Conservation (phyloP, 2,113 vertebrate species). For the Athene noctua region DNA sequence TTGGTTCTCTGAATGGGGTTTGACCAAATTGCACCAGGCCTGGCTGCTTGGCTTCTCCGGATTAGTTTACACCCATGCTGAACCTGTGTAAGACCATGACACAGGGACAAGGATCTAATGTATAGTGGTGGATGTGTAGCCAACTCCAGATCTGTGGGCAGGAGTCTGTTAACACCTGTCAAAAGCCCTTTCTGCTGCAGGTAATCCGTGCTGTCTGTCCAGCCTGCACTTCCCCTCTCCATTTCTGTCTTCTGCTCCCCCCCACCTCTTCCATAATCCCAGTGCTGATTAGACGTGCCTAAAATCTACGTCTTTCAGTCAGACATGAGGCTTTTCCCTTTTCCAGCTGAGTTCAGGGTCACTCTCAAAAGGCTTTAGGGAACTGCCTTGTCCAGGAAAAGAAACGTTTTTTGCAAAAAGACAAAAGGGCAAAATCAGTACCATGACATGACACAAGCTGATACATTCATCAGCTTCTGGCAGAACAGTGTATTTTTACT, state of each 20-base stretch:
- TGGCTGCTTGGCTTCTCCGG: rapidly evolving
- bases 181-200: not conserved
- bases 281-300: not conserved
- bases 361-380: not conserved
- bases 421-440: not conserved
- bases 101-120: not conserved
- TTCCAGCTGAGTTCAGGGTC: not conserved
- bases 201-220: not conserved
- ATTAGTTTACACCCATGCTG: not conserved
- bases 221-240: not conserved
- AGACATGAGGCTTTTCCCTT: not conserved
- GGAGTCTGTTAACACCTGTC: not conserved
- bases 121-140: not conserved
- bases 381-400: not conserved
- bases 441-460: not conserved
- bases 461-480: not conserved
- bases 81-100: not conserved
- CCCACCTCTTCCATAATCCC: not conserved
- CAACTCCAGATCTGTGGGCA: not conserved
- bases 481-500: not conserved
- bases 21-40: not conserved
- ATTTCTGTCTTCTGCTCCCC: not conserved
- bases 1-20: not conserved
- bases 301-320: not conserved
- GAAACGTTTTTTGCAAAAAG: not conserved